Base-by-base conservation (phyloP, 2,113 vertebrate species). In the Agapornis roseicollis region DNA sequence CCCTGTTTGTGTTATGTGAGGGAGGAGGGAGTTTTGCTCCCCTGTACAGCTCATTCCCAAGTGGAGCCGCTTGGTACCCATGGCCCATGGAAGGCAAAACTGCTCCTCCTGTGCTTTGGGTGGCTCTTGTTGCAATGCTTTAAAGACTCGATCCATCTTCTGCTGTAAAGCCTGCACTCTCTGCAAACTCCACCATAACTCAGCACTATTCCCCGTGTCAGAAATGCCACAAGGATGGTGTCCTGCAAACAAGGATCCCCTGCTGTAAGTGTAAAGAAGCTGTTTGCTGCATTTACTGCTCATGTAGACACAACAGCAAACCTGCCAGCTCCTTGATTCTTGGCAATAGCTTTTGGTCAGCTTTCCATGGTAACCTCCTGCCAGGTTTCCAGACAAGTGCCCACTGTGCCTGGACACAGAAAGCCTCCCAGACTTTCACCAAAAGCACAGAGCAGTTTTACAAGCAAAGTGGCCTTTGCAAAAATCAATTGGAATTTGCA, bases 31-130 rank as follows among this genome's bases (percentile, higher is more conserved):
- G 42, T 63, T 91, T 35, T 6, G 0, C 35, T 37, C 53, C 39
- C n/a, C n/a, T 1, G 4, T 25, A 28, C 66, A 52, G 55, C 65
- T 27, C 11, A 1, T 24, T 63, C 47, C 35, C 2, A 0, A 31
- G 33, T 50, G 2, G 14, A 88, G 56, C 56, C 0, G 4, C 22
- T 37, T 5, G 0, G 41, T 9, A 56, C 25, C 5, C 1, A 19
- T 29, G 33, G 27, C 28, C 35, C 33, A 10, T 1, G 25, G 74
- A 42, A 76, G 42, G 76, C 24, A 50, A 46, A 63, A 33, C 13
- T n/a, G 28, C 9, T 49, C 28, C 47, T 80, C 61, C 24, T 28
- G 47, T 31, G 27, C 42, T 64, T 50, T 11, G 41, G 42, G 47
- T 31, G 55, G 60, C 58, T 55, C 56, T 77, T 25, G 14, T 27